Percentiles rank a stretch among this genome's conserved stretches.
These are phyloP conservation scores for Cisticola juncidis DNA, from an alignment of 2,113 vertebrate species.

Conservation along the genomic window DNA sequence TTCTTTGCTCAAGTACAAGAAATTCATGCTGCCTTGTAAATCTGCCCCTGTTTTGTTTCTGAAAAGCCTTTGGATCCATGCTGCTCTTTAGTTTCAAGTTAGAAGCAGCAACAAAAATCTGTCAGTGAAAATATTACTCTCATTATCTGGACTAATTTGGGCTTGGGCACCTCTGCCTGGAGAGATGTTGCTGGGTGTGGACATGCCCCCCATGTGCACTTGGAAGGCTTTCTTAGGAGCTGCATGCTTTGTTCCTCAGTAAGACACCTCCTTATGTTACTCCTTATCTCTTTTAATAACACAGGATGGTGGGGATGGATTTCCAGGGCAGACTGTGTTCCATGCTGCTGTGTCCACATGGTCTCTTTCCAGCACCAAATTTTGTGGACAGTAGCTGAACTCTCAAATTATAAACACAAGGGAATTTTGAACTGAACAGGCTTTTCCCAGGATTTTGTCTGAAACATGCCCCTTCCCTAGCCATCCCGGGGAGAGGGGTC, in stretches of 20 bases:
- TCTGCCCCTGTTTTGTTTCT: background rate
- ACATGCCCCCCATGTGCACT: fast-evolving
- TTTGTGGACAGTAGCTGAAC: background rate
- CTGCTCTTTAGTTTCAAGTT: background rate
- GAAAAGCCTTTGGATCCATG: background rate
- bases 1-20: background rate
- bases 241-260: background rate
- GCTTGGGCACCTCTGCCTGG: background rate
- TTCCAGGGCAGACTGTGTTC: background rate
- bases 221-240: background rate
- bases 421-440: background rate
- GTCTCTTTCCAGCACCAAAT: background rate
- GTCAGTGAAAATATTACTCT: background rate
- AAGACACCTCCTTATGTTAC: background rate
- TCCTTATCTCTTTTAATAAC: background rate
- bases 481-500: background rate
- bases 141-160: background rate
- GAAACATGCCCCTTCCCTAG: background rate
- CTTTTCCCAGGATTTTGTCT: background rate
- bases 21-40: background rate
- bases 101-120: background rate
- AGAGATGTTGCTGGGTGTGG: background rate
- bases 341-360: background rate
- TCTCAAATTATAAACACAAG: background rate
- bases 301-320: background rate